A percentile compares a stretch with the other conserved stretches of the same genome.
Evolutionary conservation across 2,888 invertebrate genomes (phyloP).

Genomic region (Nesidiocoris tenuis): DNA sequence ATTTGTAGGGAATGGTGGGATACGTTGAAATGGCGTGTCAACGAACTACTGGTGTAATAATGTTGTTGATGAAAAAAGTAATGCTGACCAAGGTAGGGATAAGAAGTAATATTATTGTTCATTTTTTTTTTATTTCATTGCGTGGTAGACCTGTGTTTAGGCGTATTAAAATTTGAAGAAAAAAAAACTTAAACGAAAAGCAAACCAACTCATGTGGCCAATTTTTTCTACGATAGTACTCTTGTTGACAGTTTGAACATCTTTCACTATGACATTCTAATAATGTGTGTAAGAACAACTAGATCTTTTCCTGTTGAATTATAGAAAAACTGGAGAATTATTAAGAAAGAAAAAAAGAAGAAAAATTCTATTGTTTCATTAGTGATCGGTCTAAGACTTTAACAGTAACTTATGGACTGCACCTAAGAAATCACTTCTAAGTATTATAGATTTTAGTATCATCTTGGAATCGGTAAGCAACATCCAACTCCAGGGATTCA

Average conservation of each 20-base stretch:
- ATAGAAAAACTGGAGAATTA: constrained; percentile 10
- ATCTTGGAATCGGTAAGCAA: constrained; percentile 42
- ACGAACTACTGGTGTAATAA: constrained; percentile 4
- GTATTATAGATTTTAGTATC: constrained; percentile 45
- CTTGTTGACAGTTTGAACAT: constrained; percentile 32
- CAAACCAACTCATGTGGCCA: constrained; percentile 38
- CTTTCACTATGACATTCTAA: constrained; percentile 31
- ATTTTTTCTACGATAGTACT: constrained; percentile 34
- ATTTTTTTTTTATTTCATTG: constrained; percentile 4
- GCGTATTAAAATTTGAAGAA: constrained; percentile 35
- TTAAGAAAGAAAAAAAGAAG: not conserved
- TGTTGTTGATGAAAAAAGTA: constrained; percentile 18
- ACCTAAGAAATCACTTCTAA: constrained; percentile 44
- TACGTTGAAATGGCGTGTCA: not conserved
- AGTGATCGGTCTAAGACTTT: constrained; percentile 49
- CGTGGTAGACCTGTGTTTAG: constrained; percentile 19
- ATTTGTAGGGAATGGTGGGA: constrained; percentile 26
- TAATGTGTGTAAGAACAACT: constrained; percentile 15
- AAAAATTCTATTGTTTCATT: constrained; percentile 42
- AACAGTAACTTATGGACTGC: constrained; percentile 49
- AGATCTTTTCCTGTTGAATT: constrained; percentile 35
- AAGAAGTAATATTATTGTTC: no score
- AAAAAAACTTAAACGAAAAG: constrained; percentile 26
- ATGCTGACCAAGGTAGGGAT: constrained; percentile 29
- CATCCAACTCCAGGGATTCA: constrained; percentile 31